Evolutionary conservation across 2,113 vertebrate species (phyloP).

Genomic region (Podarcis cretensis): DNA sequence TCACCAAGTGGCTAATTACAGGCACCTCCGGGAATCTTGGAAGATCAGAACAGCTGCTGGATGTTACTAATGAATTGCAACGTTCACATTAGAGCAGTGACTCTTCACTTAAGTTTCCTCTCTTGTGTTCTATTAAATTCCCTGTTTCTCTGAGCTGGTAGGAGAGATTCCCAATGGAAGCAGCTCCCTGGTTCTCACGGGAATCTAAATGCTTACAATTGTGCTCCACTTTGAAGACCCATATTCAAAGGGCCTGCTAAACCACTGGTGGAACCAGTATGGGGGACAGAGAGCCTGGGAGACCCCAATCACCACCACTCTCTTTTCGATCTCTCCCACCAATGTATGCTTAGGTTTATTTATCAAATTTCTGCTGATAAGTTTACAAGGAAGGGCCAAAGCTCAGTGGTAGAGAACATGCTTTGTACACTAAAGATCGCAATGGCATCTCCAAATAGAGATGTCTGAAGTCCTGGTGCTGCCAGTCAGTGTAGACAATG

Average conservation of each 20-base stretch:
- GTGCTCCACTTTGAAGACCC: not conserved
- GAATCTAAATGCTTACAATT: conserved; percentile 29
- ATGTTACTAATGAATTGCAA: conserved; percentile 51
- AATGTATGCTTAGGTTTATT: not conserved
- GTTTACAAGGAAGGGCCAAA: no score
- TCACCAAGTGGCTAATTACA: conserved; percentile 32
- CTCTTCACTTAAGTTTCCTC: conserved; percentile 47
- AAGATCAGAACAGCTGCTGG: conserved; percentile 66
- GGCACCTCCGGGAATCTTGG: conserved; percentile 3
- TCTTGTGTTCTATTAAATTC: conserved; percentile 62
- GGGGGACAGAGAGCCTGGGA: not conserved
- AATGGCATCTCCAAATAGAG: no score
- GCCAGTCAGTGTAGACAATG: no score
- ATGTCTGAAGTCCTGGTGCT: no score
- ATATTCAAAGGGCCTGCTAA: not conserved
- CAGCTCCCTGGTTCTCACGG: conserved; percentile 48
- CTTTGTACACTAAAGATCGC: no score
- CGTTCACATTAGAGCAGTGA: conserved; percentile 51
- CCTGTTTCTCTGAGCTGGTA: conserved; percentile 34
- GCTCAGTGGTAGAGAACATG: no score
- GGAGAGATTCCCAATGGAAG: conserved; percentile 37
- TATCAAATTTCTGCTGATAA: not conserved
- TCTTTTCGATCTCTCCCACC: not conserved
- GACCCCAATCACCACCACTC: not conserved
- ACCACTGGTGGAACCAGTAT: not conserved